These are phyloP conservation scores for Kryptolebias marmoratus DNA, from an alignment of 2,113 vertebrate genomes.

Conservation along the genomic window DNA sequence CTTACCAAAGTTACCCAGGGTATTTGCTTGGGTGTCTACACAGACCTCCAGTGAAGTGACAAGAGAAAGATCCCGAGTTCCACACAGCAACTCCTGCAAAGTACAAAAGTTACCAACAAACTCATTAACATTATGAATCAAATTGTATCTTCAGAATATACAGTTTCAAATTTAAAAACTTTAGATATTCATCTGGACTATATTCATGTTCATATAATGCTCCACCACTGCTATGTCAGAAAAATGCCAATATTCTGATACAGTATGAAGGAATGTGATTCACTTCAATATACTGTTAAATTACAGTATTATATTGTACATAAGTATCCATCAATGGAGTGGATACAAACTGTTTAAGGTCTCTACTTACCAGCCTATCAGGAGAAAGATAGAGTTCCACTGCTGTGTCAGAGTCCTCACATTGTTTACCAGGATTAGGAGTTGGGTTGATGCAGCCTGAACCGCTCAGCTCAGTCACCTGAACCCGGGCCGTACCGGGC, in stretches of 20 bases:
- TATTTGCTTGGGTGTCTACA: constrained; percentile 86
- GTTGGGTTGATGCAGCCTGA: constrained; percentile 81
- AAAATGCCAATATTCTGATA: no score
- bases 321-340: no score
- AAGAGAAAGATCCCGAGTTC: constrained; percentile 79
- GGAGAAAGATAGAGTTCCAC: constrained; percentile 82
- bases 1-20: constrained; percentile 93
- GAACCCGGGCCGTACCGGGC: constrained; percentile 73
- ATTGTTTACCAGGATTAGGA: constrained; percentile 49
- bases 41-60: constrained; percentile 85
- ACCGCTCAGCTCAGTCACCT: constrained; percentile 82
- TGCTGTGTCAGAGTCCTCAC: constrained; percentile 61
- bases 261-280: no score
- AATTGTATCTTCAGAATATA: background rate
- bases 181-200: background rate
- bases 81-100: constrained; percentile 84
- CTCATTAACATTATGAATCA: background rate
- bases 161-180: background rate
- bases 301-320: no score
- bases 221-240: no score
- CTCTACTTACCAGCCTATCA: constrained; percentile 81
- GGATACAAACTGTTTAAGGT: background rate
- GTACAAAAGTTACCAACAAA: background rate
- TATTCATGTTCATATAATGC: background rate
- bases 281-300: no score